Evolutionary conservation across 2,113 vertebrate species (phyloP).

Genomic region (Xerus inauris): DNA sequence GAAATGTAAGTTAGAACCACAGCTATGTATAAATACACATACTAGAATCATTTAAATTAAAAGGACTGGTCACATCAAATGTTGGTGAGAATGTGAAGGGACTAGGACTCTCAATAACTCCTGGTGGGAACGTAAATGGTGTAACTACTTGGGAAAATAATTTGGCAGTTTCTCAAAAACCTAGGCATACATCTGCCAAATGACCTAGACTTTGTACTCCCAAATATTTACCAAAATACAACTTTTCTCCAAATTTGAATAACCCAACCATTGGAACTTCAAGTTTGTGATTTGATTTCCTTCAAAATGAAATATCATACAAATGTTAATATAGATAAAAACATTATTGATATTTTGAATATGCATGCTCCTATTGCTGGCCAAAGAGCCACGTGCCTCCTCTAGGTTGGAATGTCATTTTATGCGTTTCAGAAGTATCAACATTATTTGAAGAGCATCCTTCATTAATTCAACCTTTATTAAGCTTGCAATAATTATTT

Average conservation of each 20-base stretch:
- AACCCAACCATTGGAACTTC: not conserved
- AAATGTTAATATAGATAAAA: not conserved
- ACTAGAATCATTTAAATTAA: not conserved
- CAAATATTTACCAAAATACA: not conserved
- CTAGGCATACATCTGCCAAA: not conserved
- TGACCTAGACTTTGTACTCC: not conserved
- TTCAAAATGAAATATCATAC: not conserved
- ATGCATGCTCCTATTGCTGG: not conserved
- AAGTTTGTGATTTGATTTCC: not conserved
- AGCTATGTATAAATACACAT: not conserved
- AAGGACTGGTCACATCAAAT: not conserved
- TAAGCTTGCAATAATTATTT: not conserved
- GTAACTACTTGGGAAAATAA: not conserved
- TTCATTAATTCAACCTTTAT: slow-evolving; percentile 24
- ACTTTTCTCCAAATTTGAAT: not conserved
- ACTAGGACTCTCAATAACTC: not conserved
- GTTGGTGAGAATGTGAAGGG: not conserved
- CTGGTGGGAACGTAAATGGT: not conserved
- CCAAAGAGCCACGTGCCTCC: not conserved
- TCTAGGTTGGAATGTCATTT: not conserved
- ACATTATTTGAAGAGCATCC: not conserved
- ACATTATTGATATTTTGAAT: not conserved
- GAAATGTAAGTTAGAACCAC: not conserved
- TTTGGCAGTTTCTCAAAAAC: not conserved
- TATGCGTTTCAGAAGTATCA: not conserved